Evolutionary conservation across 1,140 invertebrate species (phyloP).

Genomic region (Bombus sibiricus): DNA sequence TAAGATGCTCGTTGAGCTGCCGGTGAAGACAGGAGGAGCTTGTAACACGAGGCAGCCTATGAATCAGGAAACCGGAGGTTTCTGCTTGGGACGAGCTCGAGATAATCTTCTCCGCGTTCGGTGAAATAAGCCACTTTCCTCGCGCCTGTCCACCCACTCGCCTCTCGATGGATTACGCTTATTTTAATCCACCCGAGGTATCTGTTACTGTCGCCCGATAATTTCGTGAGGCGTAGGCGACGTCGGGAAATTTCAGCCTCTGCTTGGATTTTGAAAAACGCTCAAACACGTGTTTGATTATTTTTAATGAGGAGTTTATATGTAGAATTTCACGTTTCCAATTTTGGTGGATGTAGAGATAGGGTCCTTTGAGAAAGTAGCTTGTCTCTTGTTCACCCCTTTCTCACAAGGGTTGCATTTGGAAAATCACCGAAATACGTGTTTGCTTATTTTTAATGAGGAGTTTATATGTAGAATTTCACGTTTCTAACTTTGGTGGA

Average conservation of each 20-base stretch:
- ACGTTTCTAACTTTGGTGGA: no score
- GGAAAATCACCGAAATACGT: rapidly evolving
- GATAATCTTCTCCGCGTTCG: slow-evolving; percentile 34
- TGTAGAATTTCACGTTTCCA: no score
- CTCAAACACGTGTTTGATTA: no score
- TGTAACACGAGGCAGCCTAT: slow-evolving; percentile 52
- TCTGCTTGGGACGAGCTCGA: slow-evolving; percentile 24
- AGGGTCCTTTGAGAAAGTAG: no score
- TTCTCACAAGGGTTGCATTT: no score
- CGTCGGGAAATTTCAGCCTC: background rate
- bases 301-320: no score
- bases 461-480: rapidly evolving
- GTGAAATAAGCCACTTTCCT: slow-evolving; percentile 48
- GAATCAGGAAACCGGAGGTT: slow-evolving; percentile 55
- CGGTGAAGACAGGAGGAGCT: background rate
- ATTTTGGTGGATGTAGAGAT: no score
- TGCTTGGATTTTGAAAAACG: background rate
- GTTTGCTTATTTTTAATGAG: no score
- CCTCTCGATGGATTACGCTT: slow-evolving; percentile 26
- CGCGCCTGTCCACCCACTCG: slow-evolving; percentile 41
- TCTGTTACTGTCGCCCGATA: slow-evolving; percentile 18
- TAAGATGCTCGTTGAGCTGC: background rate
- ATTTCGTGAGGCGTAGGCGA: background rate
- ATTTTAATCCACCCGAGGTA: slow-evolving; percentile 26
- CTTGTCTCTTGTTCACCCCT: rapidly evolving